Evolutionary conservation across 2,888 invertebrate species (phyloP).

Genomic region (Rhamphomyia laevipes): DNA sequence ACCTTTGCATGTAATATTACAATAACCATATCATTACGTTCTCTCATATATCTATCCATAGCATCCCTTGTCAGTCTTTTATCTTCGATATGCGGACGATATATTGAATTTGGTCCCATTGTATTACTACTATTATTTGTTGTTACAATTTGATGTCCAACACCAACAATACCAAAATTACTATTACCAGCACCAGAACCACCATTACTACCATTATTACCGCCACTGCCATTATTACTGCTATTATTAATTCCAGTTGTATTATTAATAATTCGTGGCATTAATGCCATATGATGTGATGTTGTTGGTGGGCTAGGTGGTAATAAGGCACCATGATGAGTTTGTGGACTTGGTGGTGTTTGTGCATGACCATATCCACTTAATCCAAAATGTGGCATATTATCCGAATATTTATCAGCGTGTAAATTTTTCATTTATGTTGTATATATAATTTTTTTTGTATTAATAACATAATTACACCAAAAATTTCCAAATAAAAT

Average conservation of each 20-base stretch:
- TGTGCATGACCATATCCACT: constrained; percentile 54
- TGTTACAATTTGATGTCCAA: not conserved
- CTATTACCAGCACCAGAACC: constrained; percentile 15
- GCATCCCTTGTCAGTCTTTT: constrained; percentile 45
- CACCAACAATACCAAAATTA: constrained; percentile 4
- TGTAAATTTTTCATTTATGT: constrained; percentile 19
- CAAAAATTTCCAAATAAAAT: not conserved
- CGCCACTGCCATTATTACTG: constrained; percentile 14
- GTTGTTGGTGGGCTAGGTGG: constrained; percentile 21
- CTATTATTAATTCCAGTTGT: constrained; percentile 13
- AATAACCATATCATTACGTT: constrained; percentile 89
- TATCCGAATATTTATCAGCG: constrained; percentile 18
- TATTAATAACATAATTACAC: not conserved
- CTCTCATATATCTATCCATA: constrained; percentile 92
- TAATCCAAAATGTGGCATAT: constrained; percentile 36
- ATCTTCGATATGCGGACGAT: constrained; percentile 49
- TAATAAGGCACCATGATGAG: constrained; percentile 39
- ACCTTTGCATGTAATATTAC: constrained; percentile 94
- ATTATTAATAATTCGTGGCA: constrained; percentile 19
- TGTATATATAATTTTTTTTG: no score
- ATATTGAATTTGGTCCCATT: constrained; percentile 19
- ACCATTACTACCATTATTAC: constrained; percentile 12
- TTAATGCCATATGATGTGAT: constrained; percentile 28
- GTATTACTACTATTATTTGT: no score
- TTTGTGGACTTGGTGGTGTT: constrained; percentile 66